Conservation (phyloP, 2,888 invertebrate genomes). For the Parascotia fuliginaria region DNA sequence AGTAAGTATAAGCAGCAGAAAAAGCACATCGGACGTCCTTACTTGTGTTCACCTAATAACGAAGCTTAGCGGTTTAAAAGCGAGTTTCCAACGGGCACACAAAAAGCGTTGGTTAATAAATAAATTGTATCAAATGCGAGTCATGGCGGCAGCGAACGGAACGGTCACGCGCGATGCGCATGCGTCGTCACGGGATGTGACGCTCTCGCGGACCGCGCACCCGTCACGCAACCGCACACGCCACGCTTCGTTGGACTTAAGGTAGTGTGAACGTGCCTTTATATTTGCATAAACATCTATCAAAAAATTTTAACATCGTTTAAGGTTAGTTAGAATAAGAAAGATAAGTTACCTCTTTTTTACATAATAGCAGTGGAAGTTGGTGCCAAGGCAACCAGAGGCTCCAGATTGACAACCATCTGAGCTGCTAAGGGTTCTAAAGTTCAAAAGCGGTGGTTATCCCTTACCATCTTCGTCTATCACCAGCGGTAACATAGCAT, state of each 20-base stretch:
- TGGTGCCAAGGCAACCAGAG: too few species aligned
- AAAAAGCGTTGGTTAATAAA: conserved; percentile 66
- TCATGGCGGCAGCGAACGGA: conserved; percentile 77
- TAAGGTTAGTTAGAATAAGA: conserved; percentile 17
- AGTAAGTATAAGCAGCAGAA: conserved; percentile 6
- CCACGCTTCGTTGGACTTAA: conserved; percentile 56
- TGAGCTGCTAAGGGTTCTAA: too few species aligned
- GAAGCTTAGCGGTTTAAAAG: conserved; percentile 71
- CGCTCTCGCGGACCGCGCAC: conserved; percentile 51
- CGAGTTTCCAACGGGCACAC: conserved; percentile 68
- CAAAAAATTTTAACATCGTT: background rate
- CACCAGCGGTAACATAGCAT: too few species aligned
- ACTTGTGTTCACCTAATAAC: conserved; percentile 43
- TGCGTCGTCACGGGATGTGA: conserved; percentile 69
- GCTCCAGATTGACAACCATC: too few species aligned
- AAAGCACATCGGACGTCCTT: conserved; percentile 19
- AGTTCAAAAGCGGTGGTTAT: too few species aligned
- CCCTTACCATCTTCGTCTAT: too few species aligned
- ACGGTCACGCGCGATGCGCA: conserved; percentile 73
- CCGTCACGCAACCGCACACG: conserved; percentile 56
- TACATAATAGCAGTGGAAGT: too few species aligned
- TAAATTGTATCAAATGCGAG: conserved; percentile 69
- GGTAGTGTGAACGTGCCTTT: conserved; percentile 72
- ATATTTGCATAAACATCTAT: conserved; percentile 66
- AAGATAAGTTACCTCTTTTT: too few species aligned